Evolutionary conservation across 2,888 invertebrate species (phyloP), one percentile per base, ranked within the genome.

Genomic region (Lamellibrachia satsuma): DNA sequence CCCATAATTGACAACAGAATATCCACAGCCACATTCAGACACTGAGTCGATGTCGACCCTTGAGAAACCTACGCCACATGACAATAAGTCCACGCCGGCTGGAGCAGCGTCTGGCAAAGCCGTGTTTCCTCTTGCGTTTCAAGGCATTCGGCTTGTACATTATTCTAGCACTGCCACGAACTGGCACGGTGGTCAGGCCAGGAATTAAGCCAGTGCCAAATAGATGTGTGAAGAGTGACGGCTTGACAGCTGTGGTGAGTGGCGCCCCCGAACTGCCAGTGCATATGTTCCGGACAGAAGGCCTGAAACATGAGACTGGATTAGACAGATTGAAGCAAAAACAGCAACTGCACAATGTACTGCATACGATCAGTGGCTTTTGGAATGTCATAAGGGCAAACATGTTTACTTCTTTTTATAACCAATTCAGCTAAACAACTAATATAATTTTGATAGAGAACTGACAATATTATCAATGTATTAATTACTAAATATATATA

Each of bases 11-110:
- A 55, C 9, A 9, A 3, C 55, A 3, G 55, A 55, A 55, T 9
- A 22, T 75, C 75, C 22, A n/a, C n/a, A n/a, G 22, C 75, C 75
- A 22, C n/a, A 15, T 11, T 75, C 75, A 75, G 75, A 75, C 22
- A 52, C 91, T 91, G 39, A 91, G 57, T n/a, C n/a, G 57, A 22
- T 91, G 91, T 52, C 92, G 60, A 52, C 93, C 93, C 90, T 92
- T 93, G 22, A 93, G 57, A 11, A 93, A 6, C 90, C 91, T 92
- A n/a, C 92, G 93, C 93, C 93, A 93, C 11, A 93, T 52, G 51
- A 93, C 90, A 27, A 92, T 90, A 9, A 93, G 39, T 27, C 93
- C 93, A 27, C 90, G 90, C 60, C 90, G 90, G 11, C 75, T 93
- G 52, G 93, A 92, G n/a, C 92, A 92, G 27, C 93, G 52, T 91